Evolutionary conservation across 2,888 invertebrate species (phyloP).

Genomic region (Epiblema foenella): DNA sequence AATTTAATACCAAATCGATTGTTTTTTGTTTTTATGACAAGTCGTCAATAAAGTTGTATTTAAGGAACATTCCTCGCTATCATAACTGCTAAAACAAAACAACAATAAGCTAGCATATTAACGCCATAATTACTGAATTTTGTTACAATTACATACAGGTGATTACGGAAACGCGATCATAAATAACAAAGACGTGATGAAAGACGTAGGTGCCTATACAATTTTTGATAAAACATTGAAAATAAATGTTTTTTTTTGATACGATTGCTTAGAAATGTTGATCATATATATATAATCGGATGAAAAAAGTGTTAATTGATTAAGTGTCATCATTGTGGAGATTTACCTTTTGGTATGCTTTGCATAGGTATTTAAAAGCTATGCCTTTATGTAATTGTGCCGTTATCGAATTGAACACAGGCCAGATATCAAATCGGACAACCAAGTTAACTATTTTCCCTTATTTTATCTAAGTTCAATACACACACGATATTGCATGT

Average conservation of each 20-base stretch:
- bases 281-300: background rate
- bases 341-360: background rate
- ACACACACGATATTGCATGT: constrained; percentile 24
- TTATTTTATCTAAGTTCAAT: background rate
- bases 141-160: too few species aligned
- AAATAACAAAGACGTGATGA: too few species aligned
- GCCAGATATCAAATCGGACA: background rate
- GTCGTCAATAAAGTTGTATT: too few species aligned
- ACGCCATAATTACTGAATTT: too few species aligned
- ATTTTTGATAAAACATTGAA: too few species aligned
- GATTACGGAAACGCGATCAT: too few species aligned
- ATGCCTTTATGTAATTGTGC: background rate
- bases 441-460: constrained; percentile 1
- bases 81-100: background rate
- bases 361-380: background rate
- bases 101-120: background rate
- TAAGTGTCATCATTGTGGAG: background rate
- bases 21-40: background rate
- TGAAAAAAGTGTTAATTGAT: background rate
- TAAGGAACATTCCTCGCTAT: background rate
- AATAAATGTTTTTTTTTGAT: background rate
- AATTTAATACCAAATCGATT: too few species aligned
- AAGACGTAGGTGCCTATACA: too few species aligned
- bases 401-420: constrained; percentile 1
- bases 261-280: background rate